Conservation (phyloP, 2,797 vertebrate species). For the Acropternis orthonyx region DNA sequence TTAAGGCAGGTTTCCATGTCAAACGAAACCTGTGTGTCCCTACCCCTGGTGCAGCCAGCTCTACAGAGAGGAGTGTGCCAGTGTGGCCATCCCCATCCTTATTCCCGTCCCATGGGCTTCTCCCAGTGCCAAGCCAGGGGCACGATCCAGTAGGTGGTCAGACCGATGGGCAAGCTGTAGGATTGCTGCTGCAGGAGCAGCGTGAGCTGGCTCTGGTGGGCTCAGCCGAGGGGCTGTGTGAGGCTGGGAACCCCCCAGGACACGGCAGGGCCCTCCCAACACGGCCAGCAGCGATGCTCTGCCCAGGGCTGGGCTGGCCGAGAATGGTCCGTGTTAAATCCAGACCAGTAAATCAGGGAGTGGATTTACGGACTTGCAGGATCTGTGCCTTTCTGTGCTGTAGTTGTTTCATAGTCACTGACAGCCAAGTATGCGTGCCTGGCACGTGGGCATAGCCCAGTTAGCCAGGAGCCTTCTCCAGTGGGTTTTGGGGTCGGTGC, state of each 20-base stretch:
- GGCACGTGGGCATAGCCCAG: accelerated
- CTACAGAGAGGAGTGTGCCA: neutral
- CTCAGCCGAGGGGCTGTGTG: neutral
- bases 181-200: accelerated
- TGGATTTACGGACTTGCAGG: accelerated
- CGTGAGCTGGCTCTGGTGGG: neutral
- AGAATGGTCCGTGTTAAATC: no score
- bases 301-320: neutral
- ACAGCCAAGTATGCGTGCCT: accelerated
- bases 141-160: accelerated
- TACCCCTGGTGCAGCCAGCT: neutral
- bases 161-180: neutral
- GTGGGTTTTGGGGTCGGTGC: neutral
- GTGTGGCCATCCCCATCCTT: neutral
- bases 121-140: neutral
- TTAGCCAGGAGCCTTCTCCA: neutral
- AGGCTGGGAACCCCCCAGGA: neutral
- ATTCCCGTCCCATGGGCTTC: neutral
- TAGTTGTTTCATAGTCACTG: neutral
- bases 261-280: no score
- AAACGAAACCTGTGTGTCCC: no score
- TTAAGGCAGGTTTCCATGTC: neutral
- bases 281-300: accelerated
- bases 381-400: neutral
- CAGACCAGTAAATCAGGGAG: no score